Base-by-base conservation (phyloP, 2,113 vertebrate species). In the Calyptommatus sinebrachiatus region DNA sequence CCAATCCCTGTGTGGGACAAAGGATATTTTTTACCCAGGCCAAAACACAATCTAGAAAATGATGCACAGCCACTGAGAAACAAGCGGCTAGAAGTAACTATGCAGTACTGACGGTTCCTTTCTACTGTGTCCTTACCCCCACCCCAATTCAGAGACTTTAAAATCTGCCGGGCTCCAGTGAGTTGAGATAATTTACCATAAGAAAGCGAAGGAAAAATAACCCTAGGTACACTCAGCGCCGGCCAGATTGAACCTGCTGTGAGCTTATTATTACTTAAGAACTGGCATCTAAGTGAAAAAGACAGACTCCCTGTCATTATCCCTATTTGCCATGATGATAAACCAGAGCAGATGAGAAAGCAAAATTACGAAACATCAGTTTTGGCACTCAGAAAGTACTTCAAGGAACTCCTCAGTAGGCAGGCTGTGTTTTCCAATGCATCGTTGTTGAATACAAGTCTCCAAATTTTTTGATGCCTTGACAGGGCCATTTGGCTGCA, bases 241-340 rank as follows among this genome's bases (percentile, higher is more conserved):
- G 88, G 79, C 89, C 91, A 86, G 50, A 89, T 89, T 57, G 57
- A 91, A 88, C 91, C 93, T 46, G 89, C 94, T 84, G 92, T 91
- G 92, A 82, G 76, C 86, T 83, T 84, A 86, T 92, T 91, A 91
- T 91, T 91, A 90, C 93, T 93, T 93, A 91, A 93, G 94, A 91
- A 92, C 92, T 90, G 94, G 92, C 90, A 87, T 91, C 92, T 89
- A 88, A 91, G 91, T 84, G 84, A 89, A 88, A 88, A 86, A 88
- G 93, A 92, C 91, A 89, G 91, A 92, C 88, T 79, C 85, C 85
- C 91, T 89, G 85, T 91, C 95, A 92, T 91, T 94, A 93, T 90
- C 90, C 93, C 91, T 91, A 93, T 95, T 81, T 92, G 94, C 93
- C 79, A 87, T 89, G 88, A 79, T 91, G 93, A 94, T 89, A 93